Evolutionary conservation across 2,113 vertebrate species (phyloP).

Genomic region (Suncus etruscus): DNA sequence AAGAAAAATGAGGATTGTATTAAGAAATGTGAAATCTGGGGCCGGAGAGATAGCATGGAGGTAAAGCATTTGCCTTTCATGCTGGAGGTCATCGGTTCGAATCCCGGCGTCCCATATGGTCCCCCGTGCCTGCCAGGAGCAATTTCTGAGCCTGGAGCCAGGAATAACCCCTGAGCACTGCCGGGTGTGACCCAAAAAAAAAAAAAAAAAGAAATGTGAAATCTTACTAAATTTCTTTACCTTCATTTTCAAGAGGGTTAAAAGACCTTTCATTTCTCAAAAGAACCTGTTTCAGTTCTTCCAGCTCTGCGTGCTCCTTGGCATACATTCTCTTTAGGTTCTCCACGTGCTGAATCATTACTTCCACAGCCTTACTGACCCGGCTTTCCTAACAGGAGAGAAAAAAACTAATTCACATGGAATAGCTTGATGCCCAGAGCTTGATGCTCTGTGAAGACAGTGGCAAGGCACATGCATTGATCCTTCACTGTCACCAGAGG

Average conservation of each 20-base stretch:
- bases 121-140: no score
- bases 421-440: no score
- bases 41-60: no score
- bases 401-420: background rate
- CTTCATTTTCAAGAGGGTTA: constrained; percentile 84
- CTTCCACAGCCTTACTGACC: constrained; percentile 95
- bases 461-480: background rate
- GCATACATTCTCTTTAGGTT: constrained; percentile 96
- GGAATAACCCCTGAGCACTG: no score
- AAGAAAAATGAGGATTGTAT: no score
- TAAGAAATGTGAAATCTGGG: no score
- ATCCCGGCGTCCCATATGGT: no score
- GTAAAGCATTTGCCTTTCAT: no score
- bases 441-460: background rate
- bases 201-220: no score
- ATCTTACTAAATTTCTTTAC: constrained; percentile 72
- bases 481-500: background rate
- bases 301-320: constrained; percentile 94
- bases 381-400: constrained; percentile 90
- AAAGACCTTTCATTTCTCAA: constrained; percentile 93
- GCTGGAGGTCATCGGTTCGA: no score
- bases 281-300: constrained; percentile 93
- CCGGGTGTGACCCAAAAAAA: no score
- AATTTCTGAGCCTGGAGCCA: no score
- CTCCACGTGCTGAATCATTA: constrained; percentile 99